phyloP scores from a whole-genome alignment of 2,797 vertebrate genomes.

The Eleutherodactylus coqui region DNA sequence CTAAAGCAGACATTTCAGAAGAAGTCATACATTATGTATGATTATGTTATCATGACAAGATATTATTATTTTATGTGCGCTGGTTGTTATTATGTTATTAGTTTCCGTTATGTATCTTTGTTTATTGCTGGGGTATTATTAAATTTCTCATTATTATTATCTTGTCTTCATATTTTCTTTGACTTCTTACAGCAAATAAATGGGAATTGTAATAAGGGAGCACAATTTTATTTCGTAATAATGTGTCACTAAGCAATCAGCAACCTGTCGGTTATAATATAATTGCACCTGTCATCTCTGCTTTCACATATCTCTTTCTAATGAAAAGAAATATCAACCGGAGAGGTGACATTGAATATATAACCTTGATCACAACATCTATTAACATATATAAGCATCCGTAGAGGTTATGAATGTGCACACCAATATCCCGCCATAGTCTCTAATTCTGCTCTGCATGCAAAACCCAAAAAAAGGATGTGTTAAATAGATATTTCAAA shows the following conservation, averaged over 20 bases:
- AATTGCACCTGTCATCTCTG: constrained; percentile 20
- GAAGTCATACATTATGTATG: not conserved
- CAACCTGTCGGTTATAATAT: constrained; percentile 13
- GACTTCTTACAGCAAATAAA: not conserved
- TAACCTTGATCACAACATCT: constrained; percentile 42
- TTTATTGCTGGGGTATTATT: not conserved
- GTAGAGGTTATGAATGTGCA: not conserved
- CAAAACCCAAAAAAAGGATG: constrained; percentile 56
- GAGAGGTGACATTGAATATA: constrained; percentile 49
- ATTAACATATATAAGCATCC: constrained; percentile 55
- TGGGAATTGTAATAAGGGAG: not conserved
- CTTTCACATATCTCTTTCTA: constrained; percentile 17
- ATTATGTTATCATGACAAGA: not conserved
- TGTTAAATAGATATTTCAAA: constrained; percentile 48
- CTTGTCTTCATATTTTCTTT: not conserved
- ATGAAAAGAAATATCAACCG: constrained; percentile 45
- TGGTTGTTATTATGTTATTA: not conserved
- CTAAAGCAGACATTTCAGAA: not conserved
- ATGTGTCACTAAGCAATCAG: constrained; percentile 6
- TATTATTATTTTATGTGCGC: not conserved
- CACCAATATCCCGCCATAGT: constrained; percentile 41
- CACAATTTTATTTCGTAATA: not conserved
- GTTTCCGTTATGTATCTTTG: not conserved
- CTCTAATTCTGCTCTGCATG: constrained; percentile 53
- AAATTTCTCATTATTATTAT: constrained; percentile 1